These are phyloP conservation scores for Lithophane leautieri DNA, from an alignment of 2,888 invertebrate species.

Conservation along the genomic window DNA sequence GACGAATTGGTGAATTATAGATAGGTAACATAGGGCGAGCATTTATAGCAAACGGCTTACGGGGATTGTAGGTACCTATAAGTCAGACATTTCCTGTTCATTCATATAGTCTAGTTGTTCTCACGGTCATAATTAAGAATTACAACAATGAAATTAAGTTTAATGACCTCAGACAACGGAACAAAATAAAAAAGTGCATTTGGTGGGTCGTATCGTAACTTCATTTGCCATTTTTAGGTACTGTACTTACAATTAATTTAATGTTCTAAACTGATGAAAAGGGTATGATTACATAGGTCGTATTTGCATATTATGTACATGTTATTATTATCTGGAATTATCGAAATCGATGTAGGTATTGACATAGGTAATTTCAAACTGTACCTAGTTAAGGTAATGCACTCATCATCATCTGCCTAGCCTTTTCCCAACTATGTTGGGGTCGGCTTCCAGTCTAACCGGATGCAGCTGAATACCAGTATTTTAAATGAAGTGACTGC, in stretches of 20 bases:
- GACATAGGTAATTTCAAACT: constrained; percentile 15
- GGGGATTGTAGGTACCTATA: neutral
- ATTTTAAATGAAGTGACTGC: too few species aligned
- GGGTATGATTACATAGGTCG: constrained; percentile 3
- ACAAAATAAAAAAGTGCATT: constrained; percentile 18
- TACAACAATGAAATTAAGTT: constrained; percentile 37
- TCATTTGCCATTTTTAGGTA: neutral
- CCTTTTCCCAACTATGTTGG: too few species aligned
- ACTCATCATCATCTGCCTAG: too few species aligned
- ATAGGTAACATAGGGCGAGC: neutral
- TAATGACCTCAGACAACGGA: constrained; percentile 31
- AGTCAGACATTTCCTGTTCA: constrained; percentile 22
- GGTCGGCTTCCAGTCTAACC: too few species aligned
- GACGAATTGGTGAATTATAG: neutral
- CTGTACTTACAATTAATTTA: too few species aligned
- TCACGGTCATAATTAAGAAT: constrained; percentile 39
- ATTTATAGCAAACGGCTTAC: neutral
- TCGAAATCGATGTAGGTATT: neutral
- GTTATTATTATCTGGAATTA: constrained; percentile 8
- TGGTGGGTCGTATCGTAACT: neutral
- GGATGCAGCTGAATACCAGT: too few species aligned
- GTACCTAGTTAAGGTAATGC: neutral
- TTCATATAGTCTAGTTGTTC: constrained; percentile 16
- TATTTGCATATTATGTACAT: too few species aligned
- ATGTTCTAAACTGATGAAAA: neutral